Percentiles rank a stretch among this genome's conserved stretches.
phyloP scores from a whole-genome alignment of 1,140 invertebrate species.

The Leptonema lineaticorne region DNA sequence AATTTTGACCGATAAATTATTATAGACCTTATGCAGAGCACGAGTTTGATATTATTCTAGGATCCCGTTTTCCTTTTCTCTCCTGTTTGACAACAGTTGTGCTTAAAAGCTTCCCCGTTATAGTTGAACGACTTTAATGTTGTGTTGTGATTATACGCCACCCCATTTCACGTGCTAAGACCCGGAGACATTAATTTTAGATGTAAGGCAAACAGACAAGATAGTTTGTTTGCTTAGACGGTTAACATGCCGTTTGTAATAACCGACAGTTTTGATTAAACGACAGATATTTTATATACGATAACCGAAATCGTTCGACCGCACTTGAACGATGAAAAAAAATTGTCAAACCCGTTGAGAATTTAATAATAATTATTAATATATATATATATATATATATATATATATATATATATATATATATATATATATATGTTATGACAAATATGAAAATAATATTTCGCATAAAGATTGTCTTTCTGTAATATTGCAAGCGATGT shows the following conservation, averaged over 20 bases:
- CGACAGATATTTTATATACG: slow-evolving; percentile 1
- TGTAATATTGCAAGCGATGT: no score
- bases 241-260: not conserved
- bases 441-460: no score
- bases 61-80: no score
- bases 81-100: not conserved
- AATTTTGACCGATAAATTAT: no score
- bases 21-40: not conserved
- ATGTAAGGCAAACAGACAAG: slow-evolving; percentile 2
- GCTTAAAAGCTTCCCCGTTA: not conserved
- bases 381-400: no score
- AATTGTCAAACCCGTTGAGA: no score
- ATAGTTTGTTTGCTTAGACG: slow-evolving; percentile 6
- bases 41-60: slow-evolving; percentile 8
- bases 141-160: not conserved
- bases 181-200: slow-evolving; percentile 14
- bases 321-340: no score
- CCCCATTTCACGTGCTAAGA: not conserved
- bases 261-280: slow-evolving; percentile 21
- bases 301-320: no score
- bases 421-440: no score
- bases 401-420: no score
- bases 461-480: no score
- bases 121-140: slow-evolving; percentile 11
- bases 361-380: no score